phyloP scores from a whole-genome alignment of 2,888 invertebrate genomes.

The Acleris holmiana region DNA sequence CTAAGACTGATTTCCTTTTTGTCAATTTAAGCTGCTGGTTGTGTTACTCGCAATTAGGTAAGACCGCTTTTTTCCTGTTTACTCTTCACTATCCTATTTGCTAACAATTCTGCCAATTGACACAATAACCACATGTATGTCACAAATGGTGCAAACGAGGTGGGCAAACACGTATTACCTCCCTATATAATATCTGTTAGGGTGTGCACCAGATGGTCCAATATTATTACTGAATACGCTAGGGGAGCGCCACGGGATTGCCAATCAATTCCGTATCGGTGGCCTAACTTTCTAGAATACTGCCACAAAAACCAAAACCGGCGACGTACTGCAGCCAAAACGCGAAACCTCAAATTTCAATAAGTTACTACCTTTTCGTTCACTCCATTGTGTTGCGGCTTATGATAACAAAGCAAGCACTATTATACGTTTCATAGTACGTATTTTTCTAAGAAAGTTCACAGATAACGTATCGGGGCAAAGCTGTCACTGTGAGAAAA shows the following conservation, averaged over 20 bases:
- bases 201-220: conserved; percentile 75
- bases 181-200: conserved; percentile 47
- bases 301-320: too few relatives aligned
- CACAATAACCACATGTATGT: conserved; percentile 22
- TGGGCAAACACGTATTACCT: conserved; percentile 40
- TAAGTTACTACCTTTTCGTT: not conserved
- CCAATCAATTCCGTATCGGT: conserved; percentile 64
- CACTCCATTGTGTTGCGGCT: not conserved
- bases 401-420: not conserved
- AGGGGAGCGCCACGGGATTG: conserved; percentile 62
- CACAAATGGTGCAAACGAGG: conserved; percentile 33
- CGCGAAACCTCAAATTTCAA: not conserved
- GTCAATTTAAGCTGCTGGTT: not conserved
- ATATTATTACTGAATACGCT: conserved; percentile 69
- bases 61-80: not conserved
- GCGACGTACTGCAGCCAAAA: not conserved
- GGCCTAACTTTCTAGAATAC: conserved; percentile 10
- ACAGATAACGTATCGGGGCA: conserved; percentile 33
- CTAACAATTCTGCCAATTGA: conserved; percentile 20
- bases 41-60: not conserved
- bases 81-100: not conserved
- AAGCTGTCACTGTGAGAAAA: conserved; percentile 34
- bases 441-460: conserved; percentile 18
- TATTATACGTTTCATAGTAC: not conserved
- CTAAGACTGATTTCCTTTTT: not conserved